Evolutionary conservation across 2,797 vertebrate genomes (phyloP).

Genomic region (Decapterus maruadsi): DNA sequence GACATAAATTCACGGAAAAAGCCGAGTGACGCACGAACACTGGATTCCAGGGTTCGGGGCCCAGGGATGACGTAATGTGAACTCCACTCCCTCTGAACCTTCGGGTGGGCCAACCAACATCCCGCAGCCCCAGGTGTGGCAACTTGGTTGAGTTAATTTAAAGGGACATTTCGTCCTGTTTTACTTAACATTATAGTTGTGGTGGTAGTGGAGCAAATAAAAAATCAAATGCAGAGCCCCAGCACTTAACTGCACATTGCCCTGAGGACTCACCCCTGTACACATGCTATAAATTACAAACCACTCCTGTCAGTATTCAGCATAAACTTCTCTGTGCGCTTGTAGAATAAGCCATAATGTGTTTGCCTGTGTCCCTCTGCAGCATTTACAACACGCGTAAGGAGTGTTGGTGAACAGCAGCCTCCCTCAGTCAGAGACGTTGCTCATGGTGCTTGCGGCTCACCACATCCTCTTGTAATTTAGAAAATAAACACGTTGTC

Average conservation of each 20-base stretch:
- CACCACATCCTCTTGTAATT: constrained; percentile 84
- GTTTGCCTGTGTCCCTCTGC: constrained; percentile 22
- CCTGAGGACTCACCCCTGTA: background rate
- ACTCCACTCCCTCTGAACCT: background rate
- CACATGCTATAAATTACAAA: constrained; percentile 51
- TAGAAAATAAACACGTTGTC: constrained; percentile 84
- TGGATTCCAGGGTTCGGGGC: background rate
- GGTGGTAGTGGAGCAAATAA: too few relatives aligned
- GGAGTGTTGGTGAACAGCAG: constrained; percentile 54
- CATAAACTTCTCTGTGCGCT: constrained; percentile 8
- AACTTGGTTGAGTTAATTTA: background rate
- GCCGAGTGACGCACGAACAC: background rate
- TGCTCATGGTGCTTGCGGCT: constrained; percentile 68
- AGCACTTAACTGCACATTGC: constrained; percentile 3
- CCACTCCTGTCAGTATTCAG: constrained; percentile 44
- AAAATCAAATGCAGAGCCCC: constrained; percentile 20
- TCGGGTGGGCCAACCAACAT: too few relatives aligned
- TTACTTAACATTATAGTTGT: background rate
- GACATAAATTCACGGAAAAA: background rate
- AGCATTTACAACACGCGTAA: constrained; percentile 62
- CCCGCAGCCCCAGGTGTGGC: background rate
- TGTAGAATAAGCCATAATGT: background rate
- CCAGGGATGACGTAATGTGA: background rate
- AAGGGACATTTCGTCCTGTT: background rate
- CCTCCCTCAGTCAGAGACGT: constrained; percentile 58